phyloP scores from a whole-genome alignment of 2,797 vertebrate genomes.

The Chaunax sp. region DNA sequence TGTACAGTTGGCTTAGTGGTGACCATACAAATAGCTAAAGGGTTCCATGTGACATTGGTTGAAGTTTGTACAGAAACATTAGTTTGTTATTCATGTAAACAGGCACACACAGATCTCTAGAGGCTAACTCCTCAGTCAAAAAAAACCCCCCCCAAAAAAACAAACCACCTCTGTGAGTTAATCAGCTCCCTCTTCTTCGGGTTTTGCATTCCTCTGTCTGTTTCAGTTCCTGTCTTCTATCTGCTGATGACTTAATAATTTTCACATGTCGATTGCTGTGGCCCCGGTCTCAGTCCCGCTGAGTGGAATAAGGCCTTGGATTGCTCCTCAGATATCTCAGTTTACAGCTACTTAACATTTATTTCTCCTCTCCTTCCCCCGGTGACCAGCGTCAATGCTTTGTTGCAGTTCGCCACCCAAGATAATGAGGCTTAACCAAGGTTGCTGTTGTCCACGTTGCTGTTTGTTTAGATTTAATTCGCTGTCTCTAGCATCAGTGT shows the following conservation, averaged over 20 bases:
- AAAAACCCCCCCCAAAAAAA: conserved; percentile 31
- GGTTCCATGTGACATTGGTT: conserved; percentile 89
- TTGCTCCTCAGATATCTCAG: conserved; percentile 68
- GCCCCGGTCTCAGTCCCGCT: conserved; percentile 99
- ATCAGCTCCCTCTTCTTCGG: conserved; percentile 34
- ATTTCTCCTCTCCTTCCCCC: conserved; percentile 76
- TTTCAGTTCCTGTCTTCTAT: conserved; percentile 37
- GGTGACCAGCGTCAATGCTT: conserved; percentile 85
- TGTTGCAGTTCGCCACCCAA: conserved; percentile 88
- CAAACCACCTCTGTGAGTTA: conserved; percentile 45
- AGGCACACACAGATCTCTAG: conserved; percentile 97
- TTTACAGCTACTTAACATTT: conserved; percentile 80
- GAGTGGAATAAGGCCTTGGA: conserved; percentile 93
- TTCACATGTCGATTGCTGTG: conserved; percentile 77
- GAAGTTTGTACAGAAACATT: conserved; percentile 97
- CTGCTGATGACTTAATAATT: conserved; percentile 70
- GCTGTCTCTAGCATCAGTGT: conserved; percentile 70
- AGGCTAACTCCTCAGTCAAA: conserved; percentile 76
- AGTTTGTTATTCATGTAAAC: conserved; percentile 89
- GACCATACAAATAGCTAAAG: conserved; percentile 97
- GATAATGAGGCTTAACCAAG: conserved; percentile 93
- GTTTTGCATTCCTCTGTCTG: conserved; percentile 45
- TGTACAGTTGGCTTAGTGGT: conserved; percentile 95
- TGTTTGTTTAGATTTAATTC: conserved; percentile 68
- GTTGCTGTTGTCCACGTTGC: conserved; percentile 87